These are phyloP conservation scores for Lysandra bellargus DNA, from an alignment of 2,888 invertebrate species.

Conservation along the genomic window DNA sequence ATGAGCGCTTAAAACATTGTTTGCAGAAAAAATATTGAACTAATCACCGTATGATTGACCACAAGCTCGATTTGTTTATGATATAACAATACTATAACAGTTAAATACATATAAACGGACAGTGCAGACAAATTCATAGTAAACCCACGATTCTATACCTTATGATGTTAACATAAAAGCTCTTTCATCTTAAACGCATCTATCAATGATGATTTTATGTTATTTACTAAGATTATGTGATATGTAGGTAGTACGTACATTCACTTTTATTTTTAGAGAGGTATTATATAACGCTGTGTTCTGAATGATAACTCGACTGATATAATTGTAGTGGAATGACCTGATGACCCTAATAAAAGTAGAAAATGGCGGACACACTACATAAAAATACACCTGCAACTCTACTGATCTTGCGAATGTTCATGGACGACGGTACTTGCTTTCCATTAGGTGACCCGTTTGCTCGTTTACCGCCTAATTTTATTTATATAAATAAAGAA, in stretches of 20 bases:
- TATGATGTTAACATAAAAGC: too few relatives aligned
- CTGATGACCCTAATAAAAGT: not conserved
- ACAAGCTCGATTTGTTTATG: not conserved
- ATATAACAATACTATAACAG: slow-evolving; percentile 10
- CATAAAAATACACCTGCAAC: not conserved
- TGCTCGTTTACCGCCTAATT: too few relatives aligned
- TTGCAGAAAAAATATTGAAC: not conserved
- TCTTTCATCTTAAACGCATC: not conserved
- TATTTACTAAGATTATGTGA: slow-evolving; percentile 54
- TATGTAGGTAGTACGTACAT: slow-evolving; percentile 61
- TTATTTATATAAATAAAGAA: not conserved
- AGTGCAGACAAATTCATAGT: not conserved
- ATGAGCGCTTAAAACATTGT: not conserved
- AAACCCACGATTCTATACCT: not conserved
- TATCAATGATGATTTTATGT: slow-evolving; percentile 47
- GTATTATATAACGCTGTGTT: slow-evolving; percentile 36
- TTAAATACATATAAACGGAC: not conserved
- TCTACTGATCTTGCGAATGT: too few relatives aligned
- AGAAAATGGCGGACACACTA: not conserved
- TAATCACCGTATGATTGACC: not conserved
- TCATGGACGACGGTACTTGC: too few relatives aligned
- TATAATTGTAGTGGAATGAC: slow-evolving; percentile 22
- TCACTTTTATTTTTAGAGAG: slow-evolving; percentile 68
- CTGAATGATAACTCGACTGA: slow-evolving; percentile 25
- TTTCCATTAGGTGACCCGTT: too few relatives aligned